Percentiles rank a stretch among this genome's conserved stretches.
These are phyloP conservation scores for Oophaga pumilio DNA, from an alignment of 2,113 vertebrate genomes.

Conservation along the genomic window DNA sequence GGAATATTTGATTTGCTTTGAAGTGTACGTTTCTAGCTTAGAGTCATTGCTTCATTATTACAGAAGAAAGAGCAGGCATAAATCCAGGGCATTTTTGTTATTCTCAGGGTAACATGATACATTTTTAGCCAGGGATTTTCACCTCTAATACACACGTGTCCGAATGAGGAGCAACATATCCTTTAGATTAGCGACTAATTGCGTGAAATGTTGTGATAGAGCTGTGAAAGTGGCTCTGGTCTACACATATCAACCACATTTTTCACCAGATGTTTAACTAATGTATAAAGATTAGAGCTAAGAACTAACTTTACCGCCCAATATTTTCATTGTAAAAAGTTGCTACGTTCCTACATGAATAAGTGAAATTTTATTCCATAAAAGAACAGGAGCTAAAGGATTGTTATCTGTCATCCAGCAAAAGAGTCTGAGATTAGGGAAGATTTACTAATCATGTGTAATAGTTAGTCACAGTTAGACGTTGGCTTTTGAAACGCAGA, in stretches of 20 bases:
- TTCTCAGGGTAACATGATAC: neutral
- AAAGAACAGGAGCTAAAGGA: neutral
- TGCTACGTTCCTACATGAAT: neutral
- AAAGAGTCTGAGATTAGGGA: too few species aligned
- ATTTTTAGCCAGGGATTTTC: slow-evolving; percentile 6
- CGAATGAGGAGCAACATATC: neutral
- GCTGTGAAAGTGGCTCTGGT: neutral
- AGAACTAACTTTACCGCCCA: neutral
- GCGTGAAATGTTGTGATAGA: slow-evolving; percentile 16
- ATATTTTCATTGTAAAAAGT: neutral
- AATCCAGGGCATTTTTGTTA: neutral
- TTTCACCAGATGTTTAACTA: slow-evolving; percentile 3
- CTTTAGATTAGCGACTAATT: slow-evolving; percentile 8
- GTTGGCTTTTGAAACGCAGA: too few species aligned
- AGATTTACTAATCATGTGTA: too few species aligned
- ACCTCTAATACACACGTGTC: slow-evolving; percentile 17
- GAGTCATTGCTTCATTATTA: neutral
- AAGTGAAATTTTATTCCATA: neutral
- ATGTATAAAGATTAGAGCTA: neutral
- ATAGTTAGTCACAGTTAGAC: too few species aligned
- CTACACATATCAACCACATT: neutral
- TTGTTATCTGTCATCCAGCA: neutral
- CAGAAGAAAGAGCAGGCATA: neutral
- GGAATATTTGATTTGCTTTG: too few species aligned
- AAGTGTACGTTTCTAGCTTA: neutral